These are phyloP conservation scores for Kuschelorhynchus macadamiae DNA, from an alignment of 2,888 invertebrate genomes.

Conservation along the genomic window DNA sequence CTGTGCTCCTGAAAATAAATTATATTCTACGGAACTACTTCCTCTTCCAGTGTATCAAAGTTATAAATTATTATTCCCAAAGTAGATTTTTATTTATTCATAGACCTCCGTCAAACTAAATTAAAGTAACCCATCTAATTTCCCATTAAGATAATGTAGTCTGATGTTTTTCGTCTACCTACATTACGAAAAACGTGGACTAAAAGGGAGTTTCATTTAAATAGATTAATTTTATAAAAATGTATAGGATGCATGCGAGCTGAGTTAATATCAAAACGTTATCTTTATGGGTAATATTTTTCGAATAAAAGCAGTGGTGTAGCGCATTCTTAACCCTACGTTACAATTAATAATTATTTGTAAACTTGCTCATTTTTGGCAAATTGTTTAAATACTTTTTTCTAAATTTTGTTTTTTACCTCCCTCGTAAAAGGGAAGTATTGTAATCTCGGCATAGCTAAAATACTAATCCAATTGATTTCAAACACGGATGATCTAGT, in stretches of 20 bases:
- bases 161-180: slow-evolving; percentile 37
- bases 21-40: no score
- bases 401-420: no score
- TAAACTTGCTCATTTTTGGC: no score
- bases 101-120: slow-evolving; percentile 38
- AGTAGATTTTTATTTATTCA: slow-evolving; percentile 42
- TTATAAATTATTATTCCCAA: slow-evolving; percentile 28
- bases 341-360: not conserved
- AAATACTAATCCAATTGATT: no score
- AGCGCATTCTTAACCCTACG: not conserved
- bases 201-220: slow-evolving; percentile 47
- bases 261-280: slow-evolving; percentile 41
- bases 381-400: no score
- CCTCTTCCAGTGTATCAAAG: no score
- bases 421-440: no score
- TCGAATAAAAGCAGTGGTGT: not conserved
- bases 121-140: slow-evolving; percentile 41
- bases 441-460: no score
- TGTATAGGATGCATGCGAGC: slow-evolving; percentile 50
- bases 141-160: slow-evolving; percentile 46
- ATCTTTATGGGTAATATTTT: slow-evolving; percentile 50
- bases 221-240: slow-evolving; percentile 53
- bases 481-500: no score
- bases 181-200: slow-evolving; percentile 26
- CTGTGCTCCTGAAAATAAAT: no score